Conservation (phyloP, 2,113 vertebrate genomes). For the Peromyscus leucopus region DNA sequence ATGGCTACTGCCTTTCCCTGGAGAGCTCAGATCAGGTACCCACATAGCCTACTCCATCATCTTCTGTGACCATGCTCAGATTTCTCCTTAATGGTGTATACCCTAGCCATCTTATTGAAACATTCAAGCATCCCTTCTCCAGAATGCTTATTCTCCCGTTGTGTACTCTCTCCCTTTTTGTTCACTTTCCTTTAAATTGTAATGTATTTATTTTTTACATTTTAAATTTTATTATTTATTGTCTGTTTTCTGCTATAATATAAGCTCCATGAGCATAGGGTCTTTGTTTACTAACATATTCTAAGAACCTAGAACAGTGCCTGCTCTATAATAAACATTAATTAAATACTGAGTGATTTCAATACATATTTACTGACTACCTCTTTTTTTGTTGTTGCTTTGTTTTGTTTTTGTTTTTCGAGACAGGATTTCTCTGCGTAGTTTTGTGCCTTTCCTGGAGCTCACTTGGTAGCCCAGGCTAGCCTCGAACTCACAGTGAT, state of each 20-base stretch:
- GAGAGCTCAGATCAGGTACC: neutral
- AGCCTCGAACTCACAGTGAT: too few species aligned
- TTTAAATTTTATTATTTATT: neutral
- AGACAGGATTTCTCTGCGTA: too few species aligned
- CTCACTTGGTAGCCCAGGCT: too few species aligned
- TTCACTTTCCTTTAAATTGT: neutral
- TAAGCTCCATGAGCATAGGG: neutral
- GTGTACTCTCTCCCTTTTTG: neutral
- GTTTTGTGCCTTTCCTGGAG: too few species aligned
- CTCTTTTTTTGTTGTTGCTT: too few species aligned
- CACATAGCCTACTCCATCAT: neutral
- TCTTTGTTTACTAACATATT: conserved; percentile 24
- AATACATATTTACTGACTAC: neutral
- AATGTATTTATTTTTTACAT: neutral
- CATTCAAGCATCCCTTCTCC: neutral
- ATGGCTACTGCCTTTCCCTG: neutral
- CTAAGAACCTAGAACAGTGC: neutral
- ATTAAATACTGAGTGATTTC: neutral
- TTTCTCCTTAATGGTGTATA: neutral
- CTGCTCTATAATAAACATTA: neutral
- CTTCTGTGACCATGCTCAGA: neutral
- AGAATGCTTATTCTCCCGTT: neutral
- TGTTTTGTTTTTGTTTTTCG: too few species aligned
- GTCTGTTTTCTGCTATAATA: neutral
- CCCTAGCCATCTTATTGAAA: neutral